A percentile compares a stretch with the other conserved stretches of the same genome.
Evolutionary conservation across 2,113 vertebrate genomes (phyloP).

Genomic region (Urocolius indicus): DNA sequence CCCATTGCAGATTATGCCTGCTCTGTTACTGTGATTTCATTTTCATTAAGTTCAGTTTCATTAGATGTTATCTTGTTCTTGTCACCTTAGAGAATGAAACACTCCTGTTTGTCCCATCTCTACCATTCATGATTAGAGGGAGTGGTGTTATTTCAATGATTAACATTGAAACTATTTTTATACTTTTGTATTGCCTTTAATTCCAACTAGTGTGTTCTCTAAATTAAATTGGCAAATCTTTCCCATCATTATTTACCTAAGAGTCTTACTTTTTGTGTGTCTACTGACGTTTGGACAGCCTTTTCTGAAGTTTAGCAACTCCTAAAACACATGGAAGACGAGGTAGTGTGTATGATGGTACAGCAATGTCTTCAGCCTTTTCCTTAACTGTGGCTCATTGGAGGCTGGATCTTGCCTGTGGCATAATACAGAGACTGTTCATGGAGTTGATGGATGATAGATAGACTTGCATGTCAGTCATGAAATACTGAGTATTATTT

Average conservation of each 20-base stretch:
- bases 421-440: neutral
- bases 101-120: slow-evolving; percentile 9
- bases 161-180: neutral
- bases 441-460: neutral
- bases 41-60: slow-evolving; percentile 27
- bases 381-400: neutral
- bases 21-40: neutral
- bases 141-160: neutral
- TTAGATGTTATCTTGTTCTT: slow-evolving; percentile 2
- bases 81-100: neutral
- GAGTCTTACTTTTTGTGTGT: neutral
- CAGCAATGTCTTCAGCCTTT: neutral
- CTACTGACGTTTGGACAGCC: neutral
- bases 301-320: neutral
- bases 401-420: neutral
- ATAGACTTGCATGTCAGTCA: neutral
- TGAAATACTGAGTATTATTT: neutral
- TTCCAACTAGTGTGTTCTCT: neutral
- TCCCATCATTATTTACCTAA: neutral
- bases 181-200: neutral
- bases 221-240: neutral
- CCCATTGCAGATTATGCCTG: neutral
- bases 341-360: neutral
- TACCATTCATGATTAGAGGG: neutral
- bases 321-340: too few species aligned